phyloP scores from a whole-genome alignment of 1,140 invertebrate genomes.

The Lasioglossum albipes region DNA sequence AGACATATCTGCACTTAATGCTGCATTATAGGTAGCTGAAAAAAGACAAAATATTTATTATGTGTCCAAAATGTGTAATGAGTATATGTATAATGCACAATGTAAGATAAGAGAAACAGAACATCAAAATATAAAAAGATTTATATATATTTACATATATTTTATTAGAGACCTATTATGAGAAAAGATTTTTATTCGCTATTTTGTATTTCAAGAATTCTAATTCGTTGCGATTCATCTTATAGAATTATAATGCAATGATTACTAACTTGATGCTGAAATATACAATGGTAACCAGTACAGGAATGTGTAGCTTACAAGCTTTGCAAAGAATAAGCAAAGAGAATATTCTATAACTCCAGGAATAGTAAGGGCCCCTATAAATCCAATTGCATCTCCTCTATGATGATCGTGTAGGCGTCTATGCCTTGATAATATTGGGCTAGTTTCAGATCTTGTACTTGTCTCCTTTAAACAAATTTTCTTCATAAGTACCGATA shows the following conservation, averaged over 20 bases:
- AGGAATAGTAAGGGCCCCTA: conserved; percentile 90
- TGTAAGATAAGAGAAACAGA: too few species aligned
- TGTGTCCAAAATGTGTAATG: background rate
- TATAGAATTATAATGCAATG: conserved; percentile 1
- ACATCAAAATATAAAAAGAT: too few species aligned
- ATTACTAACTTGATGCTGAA: conserved; percentile 87
- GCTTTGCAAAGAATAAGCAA: conserved; percentile 97
- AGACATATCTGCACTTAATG: conserved; percentile 90
- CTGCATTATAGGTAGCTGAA: conserved; percentile 86
- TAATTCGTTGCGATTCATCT: background rate
- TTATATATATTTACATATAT: too few species aligned
- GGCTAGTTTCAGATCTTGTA: conserved; percentile 71
- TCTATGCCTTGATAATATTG: conserved; percentile 71
- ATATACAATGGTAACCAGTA: conserved; percentile 98
- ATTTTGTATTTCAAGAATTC: too few species aligned
- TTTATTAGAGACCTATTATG: too few species aligned
- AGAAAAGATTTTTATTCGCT: too few species aligned
- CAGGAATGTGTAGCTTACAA: conserved; percentile 98
- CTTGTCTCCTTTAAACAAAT: conserved; percentile 58
- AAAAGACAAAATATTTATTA: conserved; percentile 49
- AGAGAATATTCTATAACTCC: conserved; percentile 97
- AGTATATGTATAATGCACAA: too few species aligned
- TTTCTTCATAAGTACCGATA: conserved; percentile 12
- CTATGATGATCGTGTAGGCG: conserved; percentile 36
- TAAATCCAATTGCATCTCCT: conserved; percentile 87